These are phyloP conservation scores for Phengaris arion DNA, from an alignment of 2,888 invertebrate species.

Conservation along the genomic window DNA sequence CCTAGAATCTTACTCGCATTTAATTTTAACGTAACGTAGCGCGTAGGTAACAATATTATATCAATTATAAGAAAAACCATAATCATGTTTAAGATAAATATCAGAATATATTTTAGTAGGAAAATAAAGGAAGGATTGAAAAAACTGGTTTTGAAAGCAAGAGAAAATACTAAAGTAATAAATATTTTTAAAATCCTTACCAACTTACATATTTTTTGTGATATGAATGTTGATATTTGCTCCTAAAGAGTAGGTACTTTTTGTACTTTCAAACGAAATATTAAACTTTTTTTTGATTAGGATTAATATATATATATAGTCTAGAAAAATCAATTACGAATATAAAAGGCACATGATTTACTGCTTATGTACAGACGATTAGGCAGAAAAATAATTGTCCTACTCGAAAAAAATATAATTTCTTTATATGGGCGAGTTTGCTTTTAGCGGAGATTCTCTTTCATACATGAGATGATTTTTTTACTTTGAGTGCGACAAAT, in stretches of 20 bases:
- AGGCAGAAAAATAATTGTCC: no score
- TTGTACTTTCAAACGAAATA: background rate
- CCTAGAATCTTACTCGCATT: constrained; percentile 2
- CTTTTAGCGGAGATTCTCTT: no score
- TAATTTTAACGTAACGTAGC: background rate
- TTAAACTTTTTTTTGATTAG: no score
- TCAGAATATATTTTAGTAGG: background rate
- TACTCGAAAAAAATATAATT: no score
- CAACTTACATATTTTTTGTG: background rate
- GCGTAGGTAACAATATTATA: background rate
- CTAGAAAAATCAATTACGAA: no score
- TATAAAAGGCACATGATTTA: no score
- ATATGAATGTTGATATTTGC: constrained; percentile 6
- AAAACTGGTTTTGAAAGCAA: background rate
- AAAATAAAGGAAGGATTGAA: no score
- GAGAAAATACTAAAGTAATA: background rate
- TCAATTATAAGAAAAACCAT: background rate
- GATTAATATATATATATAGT: no score
- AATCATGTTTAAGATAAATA: background rate
- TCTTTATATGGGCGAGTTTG: no score
- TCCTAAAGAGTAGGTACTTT: background rate
- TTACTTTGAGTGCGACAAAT: no score
- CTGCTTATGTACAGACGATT: no score
- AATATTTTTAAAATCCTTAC: background rate
- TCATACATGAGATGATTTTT: no score